Evolutionary conservation across 2,113 vertebrate genomes (phyloP), one percentile per base, ranked within the genome.

Genomic region (Vidua chalybeata): DNA sequence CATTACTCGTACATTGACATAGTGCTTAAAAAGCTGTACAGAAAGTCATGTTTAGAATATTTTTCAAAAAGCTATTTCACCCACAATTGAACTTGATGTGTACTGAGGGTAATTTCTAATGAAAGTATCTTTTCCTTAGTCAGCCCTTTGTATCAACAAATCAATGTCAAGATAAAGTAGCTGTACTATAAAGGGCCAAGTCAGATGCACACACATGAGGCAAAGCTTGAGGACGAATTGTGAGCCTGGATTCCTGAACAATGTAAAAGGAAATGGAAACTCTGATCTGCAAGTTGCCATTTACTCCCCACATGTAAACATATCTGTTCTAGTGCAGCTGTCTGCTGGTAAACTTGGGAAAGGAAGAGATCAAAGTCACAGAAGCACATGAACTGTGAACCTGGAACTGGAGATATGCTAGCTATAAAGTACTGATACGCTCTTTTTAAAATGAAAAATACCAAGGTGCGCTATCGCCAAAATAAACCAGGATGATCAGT

Each of bases 241-340:
- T 79, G 83, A 94, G 59, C 52, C 68, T 43, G 71, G 67, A 95
- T 54, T 96, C 87, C 94, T 88, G 87, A 96, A 96, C 81, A 95
- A 95, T 80, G 83, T 66, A 92, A 91, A 95, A 96, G 97, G 97
- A 97, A 98, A 97, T 87, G 94, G 97, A 97, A 97, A 97, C 74
- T 89, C 51, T 88, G 90, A 91, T 91, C 89, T 93, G 90, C 55
- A 52, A 77, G 68, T 81, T 87, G 96, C 93, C 97, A 92, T 90
- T 83, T 84, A 96, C 78, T 93, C 94, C 64, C 61, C 71, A 69
- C 90, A 41, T 55, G 79, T 97, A 98, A 98, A 98, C 96, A 97
- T 43, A 64, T 76, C 92, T 84, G 78, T 64, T 77, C 84, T 88
- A 51, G 55, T 68, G 86, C 94, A 98, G 97, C 97, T 97, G 97